Evolutionary conservation across 2,888 invertebrate genomes (phyloP).

Genomic region (Hyposoter dolosus): DNA sequence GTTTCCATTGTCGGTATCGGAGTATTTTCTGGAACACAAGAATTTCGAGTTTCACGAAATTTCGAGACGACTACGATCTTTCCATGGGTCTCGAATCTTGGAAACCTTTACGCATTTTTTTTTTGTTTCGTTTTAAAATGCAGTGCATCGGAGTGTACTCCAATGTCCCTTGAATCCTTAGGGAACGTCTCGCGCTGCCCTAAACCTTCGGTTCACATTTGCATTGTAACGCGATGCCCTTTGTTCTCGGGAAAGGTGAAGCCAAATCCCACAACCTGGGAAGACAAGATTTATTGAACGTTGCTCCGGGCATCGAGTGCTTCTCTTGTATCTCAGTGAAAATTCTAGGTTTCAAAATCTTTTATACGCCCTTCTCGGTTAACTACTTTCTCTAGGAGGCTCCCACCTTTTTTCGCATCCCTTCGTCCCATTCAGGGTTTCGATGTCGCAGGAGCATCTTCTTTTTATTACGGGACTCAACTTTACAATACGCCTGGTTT

Average conservation of each 20-base stretch:
- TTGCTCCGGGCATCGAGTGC: not conserved
- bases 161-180: constrained; percentile 10
- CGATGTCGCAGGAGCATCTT: constrained; percentile 56
- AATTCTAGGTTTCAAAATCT: constrained; percentile 34
- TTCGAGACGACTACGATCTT: constrained; percentile 2
- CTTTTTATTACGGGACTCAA: constrained; percentile 60
- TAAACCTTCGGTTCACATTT: constrained; percentile 42
- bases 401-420: constrained; percentile 12
- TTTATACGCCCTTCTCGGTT: not conserved
- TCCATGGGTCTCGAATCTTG: not conserved
- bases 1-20: constrained; percentile 5
- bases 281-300: constrained; percentile 57
- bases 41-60: not conserved
- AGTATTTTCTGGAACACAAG: constrained; percentile 8
- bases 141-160: not conserved
- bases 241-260: constrained; percentile 45
- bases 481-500: constrained; percentile 65
- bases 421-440: constrained; percentile 66
- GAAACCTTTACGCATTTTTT: not conserved
- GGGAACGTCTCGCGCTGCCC: constrained; percentile 4
- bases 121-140: not conserved
- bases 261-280: not conserved
- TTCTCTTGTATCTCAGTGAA: not conserved
- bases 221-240: constrained; percentile 62
- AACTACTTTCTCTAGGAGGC: constrained; percentile 1